Base-by-base conservation (phyloP, 1,140 invertebrate genomes). In the Pogonomyrmex barbatus region DNA sequence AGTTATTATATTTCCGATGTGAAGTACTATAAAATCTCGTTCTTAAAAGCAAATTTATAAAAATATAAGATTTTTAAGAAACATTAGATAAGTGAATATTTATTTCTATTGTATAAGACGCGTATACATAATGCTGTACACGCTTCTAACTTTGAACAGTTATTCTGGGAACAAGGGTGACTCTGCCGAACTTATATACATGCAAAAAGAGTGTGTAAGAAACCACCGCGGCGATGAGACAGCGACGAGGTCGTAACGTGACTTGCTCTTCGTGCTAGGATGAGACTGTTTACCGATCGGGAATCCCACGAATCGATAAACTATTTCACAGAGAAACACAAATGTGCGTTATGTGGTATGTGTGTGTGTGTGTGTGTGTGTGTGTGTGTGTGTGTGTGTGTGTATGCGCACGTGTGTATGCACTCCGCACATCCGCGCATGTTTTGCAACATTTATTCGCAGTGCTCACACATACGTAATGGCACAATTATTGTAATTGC, bases 401-500 rank as follows among this genome's bases (percentile, higher is more conserved):
- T 14, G n/a, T 3, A 12, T 14, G 0, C 4, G 24, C 0, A 8
- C 2, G 24, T 0, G 39, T 3, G 14, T 9, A 6, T 45, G 56
- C 42, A 77, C 42, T 42, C 42, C 63, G 75, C 39, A 17, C 68
- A 70, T 86, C 58, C 62, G 24, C 12, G n/a, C 68, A 5, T 17
- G 30, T 79, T 86, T 87, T 56, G 83, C 39, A 86, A 88, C 75
- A 30, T 45, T 45, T 24, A 17, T 9, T 12, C 50, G 60, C 36
- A 54, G 10, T 60, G 10, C 14, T 24, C 4, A 73, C 42, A 60
- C 42, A 47, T 47, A 60, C 54, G 47, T 84, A 63, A 88, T 76
- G 45, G 67, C 67, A 78, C 65, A 58, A 65, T 87, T 65, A 84
- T 84, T 58, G 30, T 78, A 87, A 87, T 88, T 78, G 71, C 86